These are phyloP conservation scores for Limonius californicus DNA, from an alignment of 1,140 invertebrate genomes.

Conservation along the genomic window DNA sequence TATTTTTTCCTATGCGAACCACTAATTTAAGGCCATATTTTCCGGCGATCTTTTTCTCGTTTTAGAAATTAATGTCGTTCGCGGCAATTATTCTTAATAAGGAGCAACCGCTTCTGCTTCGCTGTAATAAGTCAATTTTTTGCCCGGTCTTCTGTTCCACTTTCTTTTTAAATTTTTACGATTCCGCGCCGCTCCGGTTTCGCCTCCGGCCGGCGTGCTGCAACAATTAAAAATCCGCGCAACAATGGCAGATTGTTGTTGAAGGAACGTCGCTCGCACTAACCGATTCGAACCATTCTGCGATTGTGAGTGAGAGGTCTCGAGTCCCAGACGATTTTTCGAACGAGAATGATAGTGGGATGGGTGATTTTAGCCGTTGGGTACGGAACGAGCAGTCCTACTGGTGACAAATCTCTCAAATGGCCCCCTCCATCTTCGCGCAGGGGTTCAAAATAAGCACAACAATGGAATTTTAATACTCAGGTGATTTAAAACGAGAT, in stretches of 20 bases:
- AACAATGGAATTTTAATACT: too few species aligned
- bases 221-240: background rate
- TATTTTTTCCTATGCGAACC: too few species aligned
- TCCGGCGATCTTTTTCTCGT: background rate
- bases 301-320: background rate
- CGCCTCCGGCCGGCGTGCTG: background rate
- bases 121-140: slow-evolving; percentile 6
- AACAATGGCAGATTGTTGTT: background rate
- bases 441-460: too few species aligned
- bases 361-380: slow-evolving; percentile 12
- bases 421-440: background rate
- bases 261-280: background rate
- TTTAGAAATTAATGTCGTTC: slow-evolving; percentile 10
- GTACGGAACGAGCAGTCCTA: background rate
- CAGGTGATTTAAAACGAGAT: too few species aligned
- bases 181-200: background rate
- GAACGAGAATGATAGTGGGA: background rate
- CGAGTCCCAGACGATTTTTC: background rate
- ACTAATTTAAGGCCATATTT: background rate
- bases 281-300: too few species aligned
- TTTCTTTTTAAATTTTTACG: background rate
- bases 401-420: slow-evolving; percentile 12
- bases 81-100: slow-evolving; percentile 14
- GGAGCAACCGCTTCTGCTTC: slow-evolving; percentile 12
- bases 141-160: slow-evolving; percentile 1